These are phyloP conservation scores for Drosophila lacteicornis DNA, from an alignment of 1,140 invertebrate species.

Conservation along the genomic window DNA sequence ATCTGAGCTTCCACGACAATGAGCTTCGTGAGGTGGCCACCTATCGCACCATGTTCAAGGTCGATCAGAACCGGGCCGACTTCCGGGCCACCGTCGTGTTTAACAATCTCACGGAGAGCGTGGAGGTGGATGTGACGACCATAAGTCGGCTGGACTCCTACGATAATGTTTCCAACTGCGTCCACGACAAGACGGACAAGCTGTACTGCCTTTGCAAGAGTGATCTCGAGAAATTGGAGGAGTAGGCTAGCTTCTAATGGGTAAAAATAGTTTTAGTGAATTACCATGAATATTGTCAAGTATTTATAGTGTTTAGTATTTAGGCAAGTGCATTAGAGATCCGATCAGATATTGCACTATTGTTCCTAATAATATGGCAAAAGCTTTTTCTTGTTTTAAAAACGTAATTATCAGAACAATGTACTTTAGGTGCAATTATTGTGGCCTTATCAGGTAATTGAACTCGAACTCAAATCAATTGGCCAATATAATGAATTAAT, in stretches of 20 bases:
- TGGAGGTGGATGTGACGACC: conserved; percentile 70
- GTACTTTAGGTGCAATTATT: neutral
- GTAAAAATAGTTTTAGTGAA: neutral
- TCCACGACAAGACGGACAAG: conserved; percentile 85
- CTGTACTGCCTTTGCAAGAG: conserved; percentile 85
- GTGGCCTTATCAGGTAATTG: too few species aligned
- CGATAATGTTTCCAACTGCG: conserved; percentile 85
- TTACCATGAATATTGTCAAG: neutral
- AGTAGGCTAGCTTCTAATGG: neutral
- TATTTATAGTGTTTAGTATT: neutral
- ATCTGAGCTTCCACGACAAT: conserved; percentile 23
- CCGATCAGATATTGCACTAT: neutral
- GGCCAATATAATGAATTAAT: too few species aligned
- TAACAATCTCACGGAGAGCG: conserved; percentile 57
- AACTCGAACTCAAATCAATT: too few species aligned
- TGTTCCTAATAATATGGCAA: neutral
- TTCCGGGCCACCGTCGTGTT: conserved; percentile 87
- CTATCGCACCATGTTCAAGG: conserved; percentile 64
- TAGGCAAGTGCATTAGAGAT: neutral
- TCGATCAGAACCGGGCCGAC: conserved; percentile 81
- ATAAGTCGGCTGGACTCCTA: conserved; percentile 89
- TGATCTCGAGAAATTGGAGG: conserved; percentile 14
- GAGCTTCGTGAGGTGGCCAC: conserved; percentile 21
- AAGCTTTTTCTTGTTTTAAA: neutral
- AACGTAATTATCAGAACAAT: neutral